Conservation (phyloP, 2,797 vertebrate genomes). For the Parambassis ranga region DNA sequence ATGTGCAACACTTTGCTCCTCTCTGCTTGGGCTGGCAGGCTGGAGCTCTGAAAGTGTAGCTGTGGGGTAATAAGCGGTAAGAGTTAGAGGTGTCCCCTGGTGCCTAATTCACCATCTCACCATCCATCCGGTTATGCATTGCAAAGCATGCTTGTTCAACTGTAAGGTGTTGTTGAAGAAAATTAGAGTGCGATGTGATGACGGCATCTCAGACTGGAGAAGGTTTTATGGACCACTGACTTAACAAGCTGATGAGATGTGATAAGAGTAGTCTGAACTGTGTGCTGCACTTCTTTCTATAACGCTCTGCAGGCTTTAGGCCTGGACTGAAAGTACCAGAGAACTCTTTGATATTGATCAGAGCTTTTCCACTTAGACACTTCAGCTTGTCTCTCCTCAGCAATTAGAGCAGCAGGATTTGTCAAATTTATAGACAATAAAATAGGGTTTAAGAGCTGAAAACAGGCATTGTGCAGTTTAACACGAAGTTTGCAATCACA, state of each 20-base stretch:
- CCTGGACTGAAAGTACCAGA: constrained; percentile 7
- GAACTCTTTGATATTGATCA: constrained; percentile 40
- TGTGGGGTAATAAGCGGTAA: constrained; percentile 56
- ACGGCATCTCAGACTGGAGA: constrained; percentile 58
- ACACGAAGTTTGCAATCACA: too few relatives aligned
- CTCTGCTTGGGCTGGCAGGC: constrained; percentile 48
- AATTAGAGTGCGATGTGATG: constrained; percentile 65
- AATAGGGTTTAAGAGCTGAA: too few relatives aligned
- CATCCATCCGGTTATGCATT: constrained; percentile 62
- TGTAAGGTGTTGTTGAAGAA: constrained; percentile 67
- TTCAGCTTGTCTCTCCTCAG: background rate
- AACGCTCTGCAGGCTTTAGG: constrained; percentile 13
- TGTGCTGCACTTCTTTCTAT: constrained; percentile 33
- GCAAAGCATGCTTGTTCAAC: constrained; percentile 59
- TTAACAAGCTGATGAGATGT: constrained; percentile 68
- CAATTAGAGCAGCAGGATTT: background rate
- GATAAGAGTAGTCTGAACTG: constrained; percentile 57
- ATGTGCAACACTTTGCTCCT: constrained; percentile 20
- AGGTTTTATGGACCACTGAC: constrained; percentile 63
- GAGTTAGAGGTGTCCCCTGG: constrained; percentile 58
- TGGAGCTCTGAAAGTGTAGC: constrained; percentile 37
- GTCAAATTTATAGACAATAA: too few relatives aligned
- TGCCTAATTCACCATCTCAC: constrained; percentile 54
- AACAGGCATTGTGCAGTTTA: too few relatives aligned
- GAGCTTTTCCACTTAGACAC: constrained; percentile 1